These are phyloP conservation scores for Drosophila infuscata DNA, from an alignment of 2,888 invertebrate species.

Conservation along the genomic window DNA sequence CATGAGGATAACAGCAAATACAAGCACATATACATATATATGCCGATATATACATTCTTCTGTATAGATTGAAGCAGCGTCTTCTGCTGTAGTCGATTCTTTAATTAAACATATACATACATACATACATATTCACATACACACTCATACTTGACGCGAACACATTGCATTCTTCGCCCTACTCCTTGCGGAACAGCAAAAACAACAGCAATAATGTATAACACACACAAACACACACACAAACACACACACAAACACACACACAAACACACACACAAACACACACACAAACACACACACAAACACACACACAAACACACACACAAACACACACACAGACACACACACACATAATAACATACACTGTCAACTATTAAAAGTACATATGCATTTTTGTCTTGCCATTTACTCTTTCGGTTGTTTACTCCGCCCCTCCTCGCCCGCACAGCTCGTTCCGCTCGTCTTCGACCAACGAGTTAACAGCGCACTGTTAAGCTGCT, in stretches of 20 bases:
- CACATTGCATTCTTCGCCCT: conserved; percentile 6
- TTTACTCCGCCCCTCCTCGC: conserved; percentile 12
- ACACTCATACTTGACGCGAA: neutral
- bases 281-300: neutral
- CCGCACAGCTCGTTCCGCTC: conserved; percentile 1
- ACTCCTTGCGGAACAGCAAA: conserved; percentile 13
- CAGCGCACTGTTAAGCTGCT: conserved; percentile 14
- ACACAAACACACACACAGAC: no score
- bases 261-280: no score
- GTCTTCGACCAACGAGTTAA: conserved; percentile 1
- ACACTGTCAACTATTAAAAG: conserved; percentile 11
- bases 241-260: neutral
- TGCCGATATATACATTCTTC: conserved; percentile 6
- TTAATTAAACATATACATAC: conserved; percentile 2
- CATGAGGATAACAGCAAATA: conserved; percentile 27
- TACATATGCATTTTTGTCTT: conserved; percentile 32
- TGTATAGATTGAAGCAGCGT: conserved; percentile 11
- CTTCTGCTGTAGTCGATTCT: conserved; percentile 4
- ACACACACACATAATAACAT: neutral
- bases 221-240: conserved; percentile 20
- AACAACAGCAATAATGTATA: conserved; percentile 14
- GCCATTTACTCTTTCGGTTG: conserved; percentile 44
- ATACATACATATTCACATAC: neutral
- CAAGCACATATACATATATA: conserved; percentile 17
- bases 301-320: neutral